Percentiles rank a stretch among this genome's conserved stretches.
Evolutionary conservation across 2,113 vertebrate species (phyloP).

Genomic region (Tretioscincus oriximinensis): DNA sequence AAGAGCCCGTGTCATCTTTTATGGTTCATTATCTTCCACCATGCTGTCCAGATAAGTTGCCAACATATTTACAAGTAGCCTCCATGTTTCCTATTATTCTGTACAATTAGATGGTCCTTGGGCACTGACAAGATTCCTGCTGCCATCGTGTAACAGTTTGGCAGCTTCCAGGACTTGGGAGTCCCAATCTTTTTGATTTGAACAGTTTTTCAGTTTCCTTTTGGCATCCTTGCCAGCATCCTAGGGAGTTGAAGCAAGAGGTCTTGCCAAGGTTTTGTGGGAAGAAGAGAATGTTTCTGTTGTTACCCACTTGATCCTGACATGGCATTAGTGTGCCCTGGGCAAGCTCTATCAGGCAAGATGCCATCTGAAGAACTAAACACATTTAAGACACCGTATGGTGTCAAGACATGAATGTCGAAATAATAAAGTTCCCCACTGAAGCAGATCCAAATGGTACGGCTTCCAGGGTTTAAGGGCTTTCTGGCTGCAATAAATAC

Average conservation of each 20-base stretch:
- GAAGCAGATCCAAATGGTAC: slow-evolving; percentile 49
- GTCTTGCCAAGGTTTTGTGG: slow-evolving; percentile 54
- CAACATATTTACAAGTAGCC: neutral
- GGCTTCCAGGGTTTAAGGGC: slow-evolving; percentile 44
- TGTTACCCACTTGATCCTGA: slow-evolving; percentile 64
- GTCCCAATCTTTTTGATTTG: slow-evolving; percentile 41
- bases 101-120: slow-evolving; percentile 35
- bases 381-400: slow-evolving; percentile 56
- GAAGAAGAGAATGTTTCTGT: slow-evolving; percentile 62
- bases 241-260: slow-evolving; percentile 34
- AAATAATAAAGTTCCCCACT: slow-evolving; percentile 49
- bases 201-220: slow-evolving; percentile 31
- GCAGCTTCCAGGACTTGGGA: slow-evolving; percentile 30
- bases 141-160: slow-evolving; percentile 41
- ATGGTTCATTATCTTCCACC: slow-evolving; percentile 26
- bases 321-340: slow-evolving; percentile 59
- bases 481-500: slow-evolving; percentile 40
- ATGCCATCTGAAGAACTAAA: slow-evolving; percentile 55
- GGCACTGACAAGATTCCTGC: slow-evolving; percentile 45
- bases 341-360: slow-evolving; percentile 59
- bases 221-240: slow-evolving; percentile 29
- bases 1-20: slow-evolving; percentile 28
- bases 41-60: slow-evolving; percentile 32
- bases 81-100: slow-evolving; percentile 18
- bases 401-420: slow-evolving; percentile 44